Evolutionary conservation across 2,113 vertebrate genomes (phyloP).

Genomic region (Chloropsis cyanopogon): DNA sequence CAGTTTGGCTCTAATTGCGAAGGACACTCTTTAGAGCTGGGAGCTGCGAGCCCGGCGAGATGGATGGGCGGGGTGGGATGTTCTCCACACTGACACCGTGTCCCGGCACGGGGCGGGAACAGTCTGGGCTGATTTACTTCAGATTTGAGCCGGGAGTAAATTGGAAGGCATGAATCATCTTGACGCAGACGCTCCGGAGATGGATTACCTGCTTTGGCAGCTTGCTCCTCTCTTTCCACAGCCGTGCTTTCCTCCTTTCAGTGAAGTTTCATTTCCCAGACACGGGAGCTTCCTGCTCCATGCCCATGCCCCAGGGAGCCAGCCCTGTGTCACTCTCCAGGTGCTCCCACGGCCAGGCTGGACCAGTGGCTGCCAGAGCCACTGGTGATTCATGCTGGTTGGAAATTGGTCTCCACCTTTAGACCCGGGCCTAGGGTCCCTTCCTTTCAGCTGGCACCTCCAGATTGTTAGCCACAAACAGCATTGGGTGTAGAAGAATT

Average conservation of each 20-base stretch:
- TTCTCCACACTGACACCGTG: constrained; percentile 58
- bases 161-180: constrained; percentile 84
- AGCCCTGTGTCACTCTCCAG: fast-evolving
- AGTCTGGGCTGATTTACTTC: constrained; percentile 72
- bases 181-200: constrained; percentile 72
- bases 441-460: not conserved
- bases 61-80: constrained; percentile 73
- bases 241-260: not conserved
- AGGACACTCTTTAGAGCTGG: constrained; percentile 52
- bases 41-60: constrained; percentile 63
- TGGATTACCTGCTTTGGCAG: constrained; percentile 78
- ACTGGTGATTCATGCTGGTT: fast-evolving
- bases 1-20: constrained; percentile 52
- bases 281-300: not conserved
- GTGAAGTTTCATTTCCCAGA: constrained; percentile 58
- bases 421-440: not conserved
- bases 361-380: fast-evolving
- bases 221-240: constrained; percentile 66
- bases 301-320: not conserved
- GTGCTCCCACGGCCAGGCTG: not conserved
- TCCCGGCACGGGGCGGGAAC: constrained; percentile 63
- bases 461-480: not conserved
- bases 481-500: not conserved
- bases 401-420: not conserved
- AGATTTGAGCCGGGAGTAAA: constrained; percentile 77